phyloP scores from a whole-genome alignment of 92 coral and sea anemone genomes.

The Nematostella vectensis region DNA sequence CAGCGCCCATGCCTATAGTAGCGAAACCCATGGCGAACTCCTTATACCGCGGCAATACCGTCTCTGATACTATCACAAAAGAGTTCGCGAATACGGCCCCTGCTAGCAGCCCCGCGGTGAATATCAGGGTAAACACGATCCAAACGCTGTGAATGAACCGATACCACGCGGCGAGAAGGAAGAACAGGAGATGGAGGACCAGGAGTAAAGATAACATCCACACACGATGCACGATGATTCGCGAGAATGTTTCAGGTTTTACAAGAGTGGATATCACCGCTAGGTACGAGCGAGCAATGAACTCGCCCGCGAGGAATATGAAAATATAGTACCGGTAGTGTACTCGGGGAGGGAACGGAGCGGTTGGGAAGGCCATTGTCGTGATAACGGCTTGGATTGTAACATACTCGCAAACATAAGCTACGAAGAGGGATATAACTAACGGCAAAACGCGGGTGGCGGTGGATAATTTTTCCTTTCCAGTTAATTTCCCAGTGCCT shows the following conservation, averaged over 20 bases:
- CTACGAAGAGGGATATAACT: constrained; percentile 61
- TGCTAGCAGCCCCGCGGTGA: constrained; percentile 77
- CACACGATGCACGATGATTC: constrained; percentile 34
- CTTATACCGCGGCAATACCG: constrained; percentile 44
- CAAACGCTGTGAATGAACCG: constrained; percentile 74
- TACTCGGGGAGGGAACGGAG: constrained; percentile 85
- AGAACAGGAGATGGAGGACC: constrained; percentile 47
- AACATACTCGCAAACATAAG: constrained; percentile 77
- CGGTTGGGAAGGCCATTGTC: constrained; percentile 80
- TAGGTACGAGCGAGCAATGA: constrained; percentile 71
- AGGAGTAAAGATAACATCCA: constrained; percentile 63
- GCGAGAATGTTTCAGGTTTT: constrained; percentile 50
- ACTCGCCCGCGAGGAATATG: constrained; percentile 79
- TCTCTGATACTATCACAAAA: constrained; percentile 71
- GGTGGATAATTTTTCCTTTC: constrained; percentile 69
- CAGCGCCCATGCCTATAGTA: constrained; percentile 89
- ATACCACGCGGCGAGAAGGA: constrained; percentile 76
- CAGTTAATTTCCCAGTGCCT: constrained; percentile 10
- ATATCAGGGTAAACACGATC: constrained; percentile 68
- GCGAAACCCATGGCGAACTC: constrained; percentile 93
- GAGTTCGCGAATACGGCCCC: constrained; percentile 86
- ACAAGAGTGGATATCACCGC: constrained; percentile 55
- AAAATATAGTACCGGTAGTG: constrained; percentile 79
- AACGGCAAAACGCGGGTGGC: constrained; percentile 50
- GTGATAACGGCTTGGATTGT: constrained; percentile 81